Conservation (phyloP, 2,113 vertebrate species). For the Tapirus terrestris region DNA sequence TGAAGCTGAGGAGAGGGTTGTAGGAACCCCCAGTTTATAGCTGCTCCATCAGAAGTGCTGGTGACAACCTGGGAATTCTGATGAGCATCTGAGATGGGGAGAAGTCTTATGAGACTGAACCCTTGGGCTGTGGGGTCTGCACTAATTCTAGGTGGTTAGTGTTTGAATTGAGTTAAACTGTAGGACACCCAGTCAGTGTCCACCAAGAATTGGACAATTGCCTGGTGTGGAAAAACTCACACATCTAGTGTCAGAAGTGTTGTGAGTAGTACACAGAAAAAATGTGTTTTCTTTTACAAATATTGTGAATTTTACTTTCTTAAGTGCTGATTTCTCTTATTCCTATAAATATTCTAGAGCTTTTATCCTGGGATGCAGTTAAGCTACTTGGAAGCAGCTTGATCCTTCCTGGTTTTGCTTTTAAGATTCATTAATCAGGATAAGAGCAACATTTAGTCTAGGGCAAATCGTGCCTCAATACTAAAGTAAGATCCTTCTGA, state of each 20-base stretch:
- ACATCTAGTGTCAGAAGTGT: background rate
- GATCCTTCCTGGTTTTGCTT: background rate
- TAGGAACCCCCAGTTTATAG: background rate
- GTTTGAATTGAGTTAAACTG: background rate
- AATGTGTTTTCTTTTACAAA: background rate
- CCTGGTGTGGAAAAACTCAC: background rate
- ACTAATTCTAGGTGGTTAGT: background rate
- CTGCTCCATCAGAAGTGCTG: background rate
- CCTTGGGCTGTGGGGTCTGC: background rate
- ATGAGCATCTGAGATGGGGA: background rate
- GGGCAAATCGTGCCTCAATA: no score
- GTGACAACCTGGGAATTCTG: background rate
- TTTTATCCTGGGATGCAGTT: background rate
- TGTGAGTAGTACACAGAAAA: background rate
- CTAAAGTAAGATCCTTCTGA: background rate
- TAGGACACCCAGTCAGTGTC: no score
- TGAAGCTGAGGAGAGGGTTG: background rate
- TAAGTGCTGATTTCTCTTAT: background rate
- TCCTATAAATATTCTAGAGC: background rate
- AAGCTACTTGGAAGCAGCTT: background rate
- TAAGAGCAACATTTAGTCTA: no score
- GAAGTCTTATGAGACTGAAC: background rate
- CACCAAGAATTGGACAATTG: background rate
- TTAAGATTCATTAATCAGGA: background rate
- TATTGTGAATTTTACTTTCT: background rate